Conservation (phyloP, 2,113 vertebrate genomes). For the Puffinus mauretanicus region DNA sequence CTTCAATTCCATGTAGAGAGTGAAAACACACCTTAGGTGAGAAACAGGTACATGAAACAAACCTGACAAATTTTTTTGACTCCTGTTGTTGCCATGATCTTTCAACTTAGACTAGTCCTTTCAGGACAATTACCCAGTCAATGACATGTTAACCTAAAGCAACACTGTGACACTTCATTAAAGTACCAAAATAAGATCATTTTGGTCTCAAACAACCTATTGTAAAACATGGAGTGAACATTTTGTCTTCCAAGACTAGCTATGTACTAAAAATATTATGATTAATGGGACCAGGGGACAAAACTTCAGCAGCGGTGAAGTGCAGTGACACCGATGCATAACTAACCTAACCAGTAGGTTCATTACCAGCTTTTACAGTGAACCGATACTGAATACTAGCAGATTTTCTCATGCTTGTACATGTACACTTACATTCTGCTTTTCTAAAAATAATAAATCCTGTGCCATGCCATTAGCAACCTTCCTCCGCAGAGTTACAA, state of each 20-base stretch:
- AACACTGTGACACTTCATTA: neutral
- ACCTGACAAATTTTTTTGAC: neutral
- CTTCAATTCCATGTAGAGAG: neutral
- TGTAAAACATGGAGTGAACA: neutral
- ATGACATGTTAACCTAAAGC: neutral
- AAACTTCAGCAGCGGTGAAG: neutral
- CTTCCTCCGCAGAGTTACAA: neutral
- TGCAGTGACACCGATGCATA: neutral
- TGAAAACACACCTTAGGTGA: neutral
- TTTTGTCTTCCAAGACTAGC: neutral
- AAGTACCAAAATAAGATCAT: neutral
- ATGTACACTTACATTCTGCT: neutral
- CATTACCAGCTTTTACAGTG: neutral
- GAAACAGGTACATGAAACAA: neutral
- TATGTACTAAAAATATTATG: neutral
- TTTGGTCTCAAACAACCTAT: neutral
- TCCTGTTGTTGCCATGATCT: rapidly evolving
- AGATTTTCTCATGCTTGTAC: neutral
- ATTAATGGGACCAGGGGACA: neutral
- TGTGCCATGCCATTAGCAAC: neutral
- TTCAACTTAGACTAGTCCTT: neutral
- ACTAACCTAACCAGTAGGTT: neutral
- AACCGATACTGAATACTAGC: neutral
- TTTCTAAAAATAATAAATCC: neutral
- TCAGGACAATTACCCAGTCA: neutral